These are phyloP conservation scores for Mesorhabditis spiculigera DNA, from an alignment of 2,888 invertebrate species.

Conservation along the genomic window DNA sequence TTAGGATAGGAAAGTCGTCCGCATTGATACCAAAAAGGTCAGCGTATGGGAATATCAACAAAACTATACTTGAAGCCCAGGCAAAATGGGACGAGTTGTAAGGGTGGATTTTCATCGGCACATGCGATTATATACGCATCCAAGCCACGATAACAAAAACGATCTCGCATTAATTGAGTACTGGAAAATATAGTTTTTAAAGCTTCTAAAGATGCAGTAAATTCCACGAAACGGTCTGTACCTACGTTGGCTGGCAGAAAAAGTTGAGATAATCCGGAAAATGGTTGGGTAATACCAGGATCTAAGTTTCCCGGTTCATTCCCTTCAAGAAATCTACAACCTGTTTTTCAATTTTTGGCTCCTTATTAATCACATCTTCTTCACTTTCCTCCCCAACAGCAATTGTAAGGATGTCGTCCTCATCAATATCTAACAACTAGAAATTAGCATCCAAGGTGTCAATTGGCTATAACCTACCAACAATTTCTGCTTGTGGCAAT, in stretches of 20 bases:
- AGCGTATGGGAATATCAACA: background rate
- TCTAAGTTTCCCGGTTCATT: conserved; percentile 8
- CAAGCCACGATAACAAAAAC: conserved; percentile 36
- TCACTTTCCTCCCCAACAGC: conserved; percentile 1
- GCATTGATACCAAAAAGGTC: conserved; percentile 34
- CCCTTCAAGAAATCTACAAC: background rate
- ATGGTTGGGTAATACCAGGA: conserved; percentile 34
- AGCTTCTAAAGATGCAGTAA: background rate
- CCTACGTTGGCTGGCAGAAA: conserved; percentile 31
- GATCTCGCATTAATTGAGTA: conserved; percentile 36
- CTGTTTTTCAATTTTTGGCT: conserved; percentile 5
- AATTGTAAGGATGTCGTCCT: background rate
- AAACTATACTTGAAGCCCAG: conserved; percentile 34
- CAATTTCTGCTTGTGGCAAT: too few relatives aligned
- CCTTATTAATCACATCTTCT: conserved; percentile 3
- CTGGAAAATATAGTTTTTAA: conserved; percentile 12
- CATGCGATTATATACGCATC: conserved; percentile 43
- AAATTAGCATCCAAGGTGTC: too few relatives aligned
- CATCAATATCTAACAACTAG: background rate
- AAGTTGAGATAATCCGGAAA: conserved; percentile 38
- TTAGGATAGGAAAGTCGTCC: conserved; percentile 35
- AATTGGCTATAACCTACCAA: too few relatives aligned
- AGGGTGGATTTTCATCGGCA: conserved; percentile 41
- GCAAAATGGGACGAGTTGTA: conserved; percentile 45
- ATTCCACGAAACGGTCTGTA: background rate